Percentiles rank a stretch among this genome's conserved stretches.
phyloP scores from a whole-genome alignment of 2,888 invertebrate genomes.

The Hirtodrosophila confusa region DNA sequence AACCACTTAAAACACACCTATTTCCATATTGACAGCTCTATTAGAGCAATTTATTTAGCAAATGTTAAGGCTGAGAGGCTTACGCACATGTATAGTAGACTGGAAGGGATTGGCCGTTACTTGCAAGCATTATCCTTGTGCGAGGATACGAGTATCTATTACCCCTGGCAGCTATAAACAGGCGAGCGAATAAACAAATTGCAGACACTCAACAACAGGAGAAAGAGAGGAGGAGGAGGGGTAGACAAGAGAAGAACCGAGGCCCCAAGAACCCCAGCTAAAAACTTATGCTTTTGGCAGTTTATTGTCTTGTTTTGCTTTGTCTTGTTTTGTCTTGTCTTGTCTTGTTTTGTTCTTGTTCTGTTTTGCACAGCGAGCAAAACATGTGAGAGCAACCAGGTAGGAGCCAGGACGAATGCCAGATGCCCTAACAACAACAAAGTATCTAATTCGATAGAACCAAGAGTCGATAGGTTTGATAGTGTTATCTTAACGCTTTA shows the following conservation, averaged over 20 bases:
- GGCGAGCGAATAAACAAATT: slow-evolving; percentile 38
- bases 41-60: background rate
- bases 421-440: slow-evolving; percentile 6
- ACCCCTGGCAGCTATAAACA: slow-evolving; percentile 14
- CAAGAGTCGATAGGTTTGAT: no score
- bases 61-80: background rate
- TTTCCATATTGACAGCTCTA: background rate
- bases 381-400: slow-evolving; percentile 3
- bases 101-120: background rate
- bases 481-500: no score
- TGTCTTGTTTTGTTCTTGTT: slow-evolving; percentile 19
- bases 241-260: background rate
- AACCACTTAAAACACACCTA: background rate
- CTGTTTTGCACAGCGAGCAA: no score
- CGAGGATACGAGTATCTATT: background rate
- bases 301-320: slow-evolving; percentile 72
- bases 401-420: background rate
- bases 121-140: slow-evolving; percentile 12
- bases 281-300: slow-evolving; percentile 73
- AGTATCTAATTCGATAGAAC: no score
- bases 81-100: background rate
- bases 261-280: slow-evolving; percentile 13
- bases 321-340: slow-evolving; percentile 42
- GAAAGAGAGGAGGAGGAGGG: background rate
- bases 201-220: slow-evolving; percentile 23